Percentiles rank a stretch among this genome's conserved stretches.
phyloP scores from a whole-genome alignment of 2,888 invertebrate genomes.

The Scaptomyza polygonia region DNA sequence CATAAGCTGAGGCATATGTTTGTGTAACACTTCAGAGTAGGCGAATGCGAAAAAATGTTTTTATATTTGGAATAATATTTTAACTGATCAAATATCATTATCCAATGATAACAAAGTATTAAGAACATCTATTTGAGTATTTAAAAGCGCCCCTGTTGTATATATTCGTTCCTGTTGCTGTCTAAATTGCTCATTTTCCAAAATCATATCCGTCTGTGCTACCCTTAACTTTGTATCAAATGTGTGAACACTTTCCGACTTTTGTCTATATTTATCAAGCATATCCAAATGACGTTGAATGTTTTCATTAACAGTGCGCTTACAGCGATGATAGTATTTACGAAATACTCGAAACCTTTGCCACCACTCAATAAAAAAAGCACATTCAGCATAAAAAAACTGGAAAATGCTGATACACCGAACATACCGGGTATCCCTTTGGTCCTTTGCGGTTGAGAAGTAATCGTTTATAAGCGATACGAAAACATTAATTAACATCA shows the following conservation, averaged over 20 bases:
- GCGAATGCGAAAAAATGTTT: neutral
- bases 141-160: conserved; percentile 39
- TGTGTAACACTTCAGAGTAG: too few species aligned
- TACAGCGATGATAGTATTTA: conserved; percentile 26
- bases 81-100: neutral
- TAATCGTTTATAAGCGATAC: conserved; percentile 75
- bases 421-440: conserved; percentile 25
- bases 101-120: conserved; percentile 1
- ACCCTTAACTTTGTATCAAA: neutral
- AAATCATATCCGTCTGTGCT: conserved; percentile 1
- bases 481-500: conserved; percentile 77
- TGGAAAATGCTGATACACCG: conserved; percentile 65
- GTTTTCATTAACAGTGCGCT: conserved; percentile 51
- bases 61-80: neutral
- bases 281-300: conserved; percentile 32
- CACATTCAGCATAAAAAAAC: conserved; percentile 66
- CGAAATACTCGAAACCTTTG: conserved; percentile 31
- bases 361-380: conserved; percentile 14
- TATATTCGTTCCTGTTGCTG: conserved; percentile 29
- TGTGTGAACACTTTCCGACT: too few species aligned
- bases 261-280: neutral
- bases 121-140: conserved; percentile 47
- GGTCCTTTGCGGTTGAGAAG: conserved; percentile 64
- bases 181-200: conserved; percentile 17
- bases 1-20: too few species aligned